phyloP scores from a whole-genome alignment of 2,888 invertebrate genomes.

The Tetanocera ferruginea region DNA sequence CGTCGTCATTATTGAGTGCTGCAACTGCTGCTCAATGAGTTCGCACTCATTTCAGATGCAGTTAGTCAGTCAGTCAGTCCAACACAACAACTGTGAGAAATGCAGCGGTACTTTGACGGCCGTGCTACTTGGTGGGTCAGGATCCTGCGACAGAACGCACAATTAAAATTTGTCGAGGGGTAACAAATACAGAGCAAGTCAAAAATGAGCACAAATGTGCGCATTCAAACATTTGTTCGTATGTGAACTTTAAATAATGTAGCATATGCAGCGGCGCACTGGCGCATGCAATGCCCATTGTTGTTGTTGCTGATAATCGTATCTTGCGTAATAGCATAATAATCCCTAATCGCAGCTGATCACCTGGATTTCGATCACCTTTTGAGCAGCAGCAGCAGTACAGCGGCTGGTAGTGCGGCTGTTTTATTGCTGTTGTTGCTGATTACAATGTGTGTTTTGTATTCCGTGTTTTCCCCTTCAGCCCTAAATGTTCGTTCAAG shows the following conservation, averaged over 20 bases:
- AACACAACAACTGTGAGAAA: background rate
- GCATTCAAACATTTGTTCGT: conserved; percentile 6
- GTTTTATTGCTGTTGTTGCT: conserved; percentile 23
- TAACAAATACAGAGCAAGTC: background rate
- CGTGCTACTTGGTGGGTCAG: background rate
- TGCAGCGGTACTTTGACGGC: background rate
- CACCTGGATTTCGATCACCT: conserved; percentile 46
- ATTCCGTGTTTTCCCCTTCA: background rate
- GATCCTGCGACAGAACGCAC: background rate
- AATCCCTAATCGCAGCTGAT: conserved; percentile 65
- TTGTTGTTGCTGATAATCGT: conserved; percentile 56
- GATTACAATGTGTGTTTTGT: background rate
- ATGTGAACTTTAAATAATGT: background rate
- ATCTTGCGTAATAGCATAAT: conserved; percentile 65
- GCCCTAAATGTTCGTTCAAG: background rate
- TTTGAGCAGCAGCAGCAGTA: conserved; percentile 6
- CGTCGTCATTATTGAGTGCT: background rate
- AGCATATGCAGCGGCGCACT: conserved; percentile 29
- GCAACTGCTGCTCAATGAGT: conserved; percentile 4
- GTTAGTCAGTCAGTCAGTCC: background rate
- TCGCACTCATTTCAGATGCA: background rate
- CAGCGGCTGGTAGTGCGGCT: conserved; percentile 47
- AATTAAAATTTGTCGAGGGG: background rate
- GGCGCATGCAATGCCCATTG: conserved; percentile 34
- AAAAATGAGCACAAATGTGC: conserved; percentile 17